phyloP scores from a whole-genome alignment of 2,888 invertebrate genomes.

The Sussaba pulchella region DNA sequence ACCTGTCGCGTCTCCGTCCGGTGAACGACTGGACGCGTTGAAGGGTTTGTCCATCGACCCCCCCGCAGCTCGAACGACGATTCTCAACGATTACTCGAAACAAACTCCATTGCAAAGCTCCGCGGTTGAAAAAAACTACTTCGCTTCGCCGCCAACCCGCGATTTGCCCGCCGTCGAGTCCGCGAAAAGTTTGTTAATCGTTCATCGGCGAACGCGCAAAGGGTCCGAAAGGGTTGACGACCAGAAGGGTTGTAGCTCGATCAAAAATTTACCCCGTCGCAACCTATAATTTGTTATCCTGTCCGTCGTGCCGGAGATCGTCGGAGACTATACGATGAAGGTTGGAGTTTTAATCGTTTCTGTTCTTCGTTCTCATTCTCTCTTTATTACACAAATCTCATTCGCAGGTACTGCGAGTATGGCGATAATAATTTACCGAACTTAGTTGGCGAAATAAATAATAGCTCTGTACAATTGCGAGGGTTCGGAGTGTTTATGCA shows the following conservation, averaged over 20 bases:
- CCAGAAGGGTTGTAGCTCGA: slow-evolving; percentile 26
- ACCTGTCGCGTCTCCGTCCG: slow-evolving; percentile 34
- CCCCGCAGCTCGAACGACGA: slow-evolving; percentile 20
- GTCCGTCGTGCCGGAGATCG: background rate
- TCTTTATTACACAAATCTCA: slow-evolving; percentile 13
- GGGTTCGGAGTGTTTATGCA: background rate
- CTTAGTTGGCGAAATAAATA: slow-evolving; percentile 2
- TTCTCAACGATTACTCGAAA: background rate
- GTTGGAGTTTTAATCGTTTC: slow-evolving; percentile 24
- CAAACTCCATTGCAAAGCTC: slow-evolving; percentile 31
- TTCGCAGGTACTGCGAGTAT: background rate
- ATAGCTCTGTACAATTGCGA: slow-evolving; percentile 6
- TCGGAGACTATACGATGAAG: slow-evolving; percentile 12
- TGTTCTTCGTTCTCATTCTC: slow-evolving; percentile 17
- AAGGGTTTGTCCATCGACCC: slow-evolving; percentile 42
- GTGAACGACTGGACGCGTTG: slow-evolving; percentile 47
- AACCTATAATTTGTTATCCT: slow-evolving; percentile 1
- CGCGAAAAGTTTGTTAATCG: slow-evolving; percentile 32
- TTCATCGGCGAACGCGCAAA: background rate
- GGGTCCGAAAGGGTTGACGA: slow-evolving; percentile 13
- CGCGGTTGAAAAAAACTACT: too few relatives aligned
- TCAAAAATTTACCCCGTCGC: slow-evolving; percentile 18
- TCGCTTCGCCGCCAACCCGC: slow-evolving; percentile 11
- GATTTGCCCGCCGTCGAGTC: slow-evolving; percentile 49
- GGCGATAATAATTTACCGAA: background rate